phyloP scores from a whole-genome alignment of 2,113 vertebrate genomes.

The Corydoras maculifer region DNA sequence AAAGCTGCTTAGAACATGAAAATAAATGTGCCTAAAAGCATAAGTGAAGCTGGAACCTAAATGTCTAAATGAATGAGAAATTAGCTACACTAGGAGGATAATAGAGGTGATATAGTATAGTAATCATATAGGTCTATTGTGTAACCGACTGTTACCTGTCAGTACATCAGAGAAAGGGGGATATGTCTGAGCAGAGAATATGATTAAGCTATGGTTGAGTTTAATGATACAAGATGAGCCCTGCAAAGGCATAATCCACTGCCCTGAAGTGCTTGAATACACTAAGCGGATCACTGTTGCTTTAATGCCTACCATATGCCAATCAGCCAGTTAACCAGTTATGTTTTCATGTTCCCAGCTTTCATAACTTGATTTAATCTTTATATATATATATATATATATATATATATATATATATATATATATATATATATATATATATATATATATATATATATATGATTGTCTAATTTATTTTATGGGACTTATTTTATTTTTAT shows the following conservation, averaged over 20 bases:
- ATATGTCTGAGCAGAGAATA: slow-evolving; percentile 9
- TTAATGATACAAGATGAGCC: slow-evolving; percentile 22
- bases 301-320: neutral
- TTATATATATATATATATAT: too few relatives aligned
- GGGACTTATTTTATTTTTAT: slow-evolving; percentile 4
- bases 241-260: slow-evolving; percentile 31
- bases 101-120: neutral
- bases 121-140: slow-evolving; percentile 29
- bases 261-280: slow-evolving; percentile 2
- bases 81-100: slow-evolving; percentile 16
- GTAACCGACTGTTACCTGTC: slow-evolving; percentile 27
- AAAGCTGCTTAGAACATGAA: slow-evolving; percentile 16
- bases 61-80: slow-evolving; percentile 14
- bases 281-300: neutral
- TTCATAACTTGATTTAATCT: too few relatives aligned
- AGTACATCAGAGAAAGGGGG: slow-evolving; percentile 20
- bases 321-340: neutral
- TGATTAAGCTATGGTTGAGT: slow-evolving; percentile 1
- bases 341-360: neutral
- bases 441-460: too few relatives aligned
- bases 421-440: too few relatives aligned
- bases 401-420: too few relatives aligned
- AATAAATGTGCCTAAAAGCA: slow-evolving; percentile 4
- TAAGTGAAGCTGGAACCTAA: slow-evolving; percentile 7
- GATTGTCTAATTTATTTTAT: too few relatives aligned